Conservation (phyloP, 2,888 invertebrate species). For the Polyommatus icarus region DNA sequence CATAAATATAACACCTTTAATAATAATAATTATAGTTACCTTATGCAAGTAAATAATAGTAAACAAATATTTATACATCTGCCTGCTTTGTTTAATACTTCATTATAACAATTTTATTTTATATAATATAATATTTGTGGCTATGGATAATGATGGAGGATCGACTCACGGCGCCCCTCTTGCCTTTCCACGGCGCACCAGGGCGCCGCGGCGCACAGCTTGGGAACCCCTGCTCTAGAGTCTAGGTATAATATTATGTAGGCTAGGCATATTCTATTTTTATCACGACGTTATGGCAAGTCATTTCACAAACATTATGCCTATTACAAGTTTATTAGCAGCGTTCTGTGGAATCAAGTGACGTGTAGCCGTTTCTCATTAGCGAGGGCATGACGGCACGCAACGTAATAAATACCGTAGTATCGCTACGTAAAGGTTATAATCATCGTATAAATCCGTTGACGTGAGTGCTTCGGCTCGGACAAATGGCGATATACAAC, state of each 20-base stretch:
- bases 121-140: no score
- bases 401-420: not conserved
- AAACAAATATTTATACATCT: no score
- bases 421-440: slow-evolving; percentile 19
- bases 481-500: not conserved
- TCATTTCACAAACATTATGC: not conserved
- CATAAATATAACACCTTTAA: no score
- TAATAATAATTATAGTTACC: no score
- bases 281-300: not conserved
- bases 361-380: slow-evolving; percentile 18
- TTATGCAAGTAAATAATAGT: no score
- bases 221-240: no score
- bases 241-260: not conserved
- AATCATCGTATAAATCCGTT: slow-evolving; percentile 7
- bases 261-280: not conserved
- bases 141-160: no score
- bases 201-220: no score
- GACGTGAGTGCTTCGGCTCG: not conserved
- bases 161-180: no score
- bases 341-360: not conserved
- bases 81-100: no score
- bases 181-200: no score
- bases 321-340: slow-evolving; percentile 9
- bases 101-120: no score
- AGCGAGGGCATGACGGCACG: slow-evolving; percentile 12